These are phyloP conservation scores for Drosophila yooni DNA, from an alignment of 2,888 invertebrate genomes.

Conservation along the genomic window DNA sequence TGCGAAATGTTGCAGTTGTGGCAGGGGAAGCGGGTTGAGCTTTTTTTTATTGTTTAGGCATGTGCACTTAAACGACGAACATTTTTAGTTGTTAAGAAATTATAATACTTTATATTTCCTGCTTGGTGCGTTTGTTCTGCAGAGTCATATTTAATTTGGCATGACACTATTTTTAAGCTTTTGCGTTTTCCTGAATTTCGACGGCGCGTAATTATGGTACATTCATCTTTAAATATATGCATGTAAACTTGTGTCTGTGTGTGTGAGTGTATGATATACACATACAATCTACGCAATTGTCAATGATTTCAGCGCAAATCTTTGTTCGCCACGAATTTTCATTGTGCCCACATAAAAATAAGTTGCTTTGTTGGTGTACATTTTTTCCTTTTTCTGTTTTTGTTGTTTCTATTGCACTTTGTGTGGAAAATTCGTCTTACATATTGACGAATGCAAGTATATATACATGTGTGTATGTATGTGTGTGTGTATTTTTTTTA, in stretches of 20 bases:
- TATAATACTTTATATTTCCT: constrained; percentile 10
- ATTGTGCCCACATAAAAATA: constrained; percentile 53
- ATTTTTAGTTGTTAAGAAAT: constrained; percentile 21
- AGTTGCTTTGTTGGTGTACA: constrained; percentile 35
- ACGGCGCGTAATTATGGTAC: constrained; percentile 60
- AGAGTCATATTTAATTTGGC: constrained; percentile 24
- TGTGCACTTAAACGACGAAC: constrained; percentile 16
- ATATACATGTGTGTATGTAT: constrained; percentile 15
- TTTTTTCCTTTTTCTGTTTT: constrained; percentile 26
- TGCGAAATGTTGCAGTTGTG: constrained; percentile 10
- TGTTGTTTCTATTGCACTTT: constrained; percentile 49
- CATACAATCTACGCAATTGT: constrained; percentile 65
- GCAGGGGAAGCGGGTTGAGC: constrained; percentile 4
- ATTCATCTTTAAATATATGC: constrained; percentile 49
- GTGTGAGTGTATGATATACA: constrained; percentile 25
- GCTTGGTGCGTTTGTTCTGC: constrained; percentile 6
- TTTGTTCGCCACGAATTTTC: constrained; percentile 55
- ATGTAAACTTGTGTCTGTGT: constrained; percentile 15
- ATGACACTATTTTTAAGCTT: constrained; percentile 59
- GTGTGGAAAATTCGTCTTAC: constrained; percentile 35
- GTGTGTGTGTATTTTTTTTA: constrained; percentile 18
- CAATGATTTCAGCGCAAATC: constrained; percentile 53
- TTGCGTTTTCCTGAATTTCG: constrained; percentile 49
- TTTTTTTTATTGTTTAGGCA: constrained; percentile 13
- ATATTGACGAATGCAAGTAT: constrained; percentile 45